phyloP scores from a whole-genome alignment of 2,888 invertebrate genomes.

The Apotomis capreana region DNA sequence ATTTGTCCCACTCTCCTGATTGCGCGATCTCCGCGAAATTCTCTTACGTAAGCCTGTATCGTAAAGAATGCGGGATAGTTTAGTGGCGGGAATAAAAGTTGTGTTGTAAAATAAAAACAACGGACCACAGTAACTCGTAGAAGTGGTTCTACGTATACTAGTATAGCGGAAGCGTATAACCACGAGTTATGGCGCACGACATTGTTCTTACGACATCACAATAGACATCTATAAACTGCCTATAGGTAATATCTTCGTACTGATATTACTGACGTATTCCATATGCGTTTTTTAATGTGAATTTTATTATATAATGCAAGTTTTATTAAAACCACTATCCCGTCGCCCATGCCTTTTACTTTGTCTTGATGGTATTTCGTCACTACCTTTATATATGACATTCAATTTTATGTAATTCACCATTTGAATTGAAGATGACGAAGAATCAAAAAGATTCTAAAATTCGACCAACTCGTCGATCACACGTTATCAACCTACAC shows the following conservation, averaged over 20 bases:
- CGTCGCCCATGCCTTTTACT: no score
- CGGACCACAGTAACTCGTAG: conserved; percentile 8
- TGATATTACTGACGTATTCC: not conserved
- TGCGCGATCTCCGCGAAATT: conserved; percentile 18
- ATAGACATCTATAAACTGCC: not conserved
- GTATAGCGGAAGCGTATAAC: conserved; percentile 11
- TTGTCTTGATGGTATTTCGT: no score
- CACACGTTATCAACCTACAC: not conserved
- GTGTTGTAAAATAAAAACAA: conserved; percentile 26
- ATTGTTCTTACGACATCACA: not conserved
- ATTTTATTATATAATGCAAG: not conserved
- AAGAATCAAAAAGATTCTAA: no score
- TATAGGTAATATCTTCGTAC: not conserved
- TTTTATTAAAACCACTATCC: not conserved
- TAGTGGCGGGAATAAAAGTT: conserved; percentile 26
- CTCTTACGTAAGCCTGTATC: conserved; percentile 27
- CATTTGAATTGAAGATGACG: no score
- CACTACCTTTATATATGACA: no score
- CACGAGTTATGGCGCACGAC: conserved; percentile 10
- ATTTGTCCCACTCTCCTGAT: conserved; percentile 24
- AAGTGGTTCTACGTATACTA: conserved; percentile 16
- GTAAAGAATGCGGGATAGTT: conserved; percentile 20
- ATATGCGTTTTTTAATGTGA: not conserved
- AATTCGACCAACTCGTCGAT: not conserved
- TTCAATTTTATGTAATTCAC: no score